A percentile compares a stretch with the other conserved stretches of the same genome.
Evolutionary conservation across 2,888 invertebrate species (phyloP).

Genomic region (Erpobdella octoculata): DNA sequence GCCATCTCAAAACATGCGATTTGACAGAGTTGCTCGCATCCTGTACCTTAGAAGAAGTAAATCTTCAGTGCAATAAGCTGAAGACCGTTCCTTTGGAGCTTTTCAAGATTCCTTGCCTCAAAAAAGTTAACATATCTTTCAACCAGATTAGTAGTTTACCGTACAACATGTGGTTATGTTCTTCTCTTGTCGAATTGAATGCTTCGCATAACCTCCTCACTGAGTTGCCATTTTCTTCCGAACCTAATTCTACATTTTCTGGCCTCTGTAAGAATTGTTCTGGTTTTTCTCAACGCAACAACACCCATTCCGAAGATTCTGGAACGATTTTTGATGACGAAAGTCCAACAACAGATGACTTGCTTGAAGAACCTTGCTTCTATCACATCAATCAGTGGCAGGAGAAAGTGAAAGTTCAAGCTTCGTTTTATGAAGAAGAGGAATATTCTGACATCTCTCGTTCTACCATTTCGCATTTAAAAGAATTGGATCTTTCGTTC

Average conservation of each 20-base stretch:
- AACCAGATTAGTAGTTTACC: conserved; percentile 80
- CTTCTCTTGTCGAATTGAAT: conserved; percentile 76
- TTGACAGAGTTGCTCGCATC: no score
- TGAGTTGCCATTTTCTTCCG: conserved; percentile 56
- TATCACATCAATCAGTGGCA: conserved; percentile 31
- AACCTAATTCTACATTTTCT: background rate
- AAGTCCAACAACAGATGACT: background rate
- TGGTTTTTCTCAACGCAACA: background rate
- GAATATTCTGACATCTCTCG: conserved; percentile 5
- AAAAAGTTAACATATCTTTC: conserved; percentile 81
- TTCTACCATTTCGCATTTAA: conserved; percentile 38
- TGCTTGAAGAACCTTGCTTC: background rate
- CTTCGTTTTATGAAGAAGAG: background rate
- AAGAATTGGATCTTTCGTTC: conserved; percentile 71
- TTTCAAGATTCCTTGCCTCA: conserved; percentile 70
- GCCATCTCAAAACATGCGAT: background rate
- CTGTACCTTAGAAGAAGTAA: conserved; percentile 82
- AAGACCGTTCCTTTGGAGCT: conserved; percentile 71
- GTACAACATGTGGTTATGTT: conserved; percentile 74
- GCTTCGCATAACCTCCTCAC: conserved; percentile 77
- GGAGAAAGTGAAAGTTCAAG: conserved; percentile 29
- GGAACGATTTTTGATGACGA: conserved; percentile 34
- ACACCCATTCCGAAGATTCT: conserved; percentile 36
- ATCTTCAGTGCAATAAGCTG: conserved; percentile 74
- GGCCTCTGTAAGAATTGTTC: background rate